These are phyloP conservation scores for Macrobrachium rosenbergii DNA, from an alignment of 1,140 invertebrate species.

Conservation along the genomic window DNA sequence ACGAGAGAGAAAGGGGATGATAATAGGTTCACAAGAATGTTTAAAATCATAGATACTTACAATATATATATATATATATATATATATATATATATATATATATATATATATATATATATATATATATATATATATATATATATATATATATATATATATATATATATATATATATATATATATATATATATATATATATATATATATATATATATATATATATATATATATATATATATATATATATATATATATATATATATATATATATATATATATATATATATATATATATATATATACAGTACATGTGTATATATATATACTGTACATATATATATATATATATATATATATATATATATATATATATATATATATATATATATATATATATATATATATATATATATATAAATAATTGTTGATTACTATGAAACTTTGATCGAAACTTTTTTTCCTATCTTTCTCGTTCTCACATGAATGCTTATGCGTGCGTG, in stretches of 20 bases:
- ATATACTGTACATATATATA: background rate
- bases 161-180: background rate
- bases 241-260: background rate
- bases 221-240: conserved; percentile 5
- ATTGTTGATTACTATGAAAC: no score
- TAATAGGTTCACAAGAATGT: no score
- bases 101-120: conserved; percentile 3
- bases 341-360: background rate
- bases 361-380: conserved; percentile 4
- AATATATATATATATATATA: background rate
- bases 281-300: conserved; percentile 1
- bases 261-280: background rate
- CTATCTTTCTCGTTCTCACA: no score
- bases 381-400: conserved; percentile 1
- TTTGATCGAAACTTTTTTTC: no score
- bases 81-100: conserved; percentile 18
- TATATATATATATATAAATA: no score
- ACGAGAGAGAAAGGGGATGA: no score
- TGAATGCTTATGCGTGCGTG: no score
- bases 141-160: conserved; percentile 7
- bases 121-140: background rate
- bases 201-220: conserved; percentile 4
- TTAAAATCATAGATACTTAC: no score
- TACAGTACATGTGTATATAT: background rate
- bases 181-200: background rate